A percentile compares a stretch with the other conserved stretches of the same genome.
phyloP scores from a whole-genome alignment of 2,797 vertebrate genomes.

The Acomys russatus region DNA sequence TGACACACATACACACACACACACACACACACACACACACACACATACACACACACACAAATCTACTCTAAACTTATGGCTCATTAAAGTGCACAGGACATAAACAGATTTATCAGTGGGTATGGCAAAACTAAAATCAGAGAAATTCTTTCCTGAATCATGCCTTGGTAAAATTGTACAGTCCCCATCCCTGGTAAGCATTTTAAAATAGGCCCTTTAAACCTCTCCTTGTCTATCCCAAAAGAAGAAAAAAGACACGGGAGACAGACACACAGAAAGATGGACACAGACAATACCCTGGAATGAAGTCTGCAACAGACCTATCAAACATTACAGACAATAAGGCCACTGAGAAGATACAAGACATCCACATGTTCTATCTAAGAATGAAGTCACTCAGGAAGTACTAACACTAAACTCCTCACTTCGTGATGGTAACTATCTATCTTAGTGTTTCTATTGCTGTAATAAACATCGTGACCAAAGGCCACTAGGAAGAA shows the following conservation, averaged over 20 bases:
- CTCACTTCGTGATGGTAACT: neutral
- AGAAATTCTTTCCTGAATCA: neutral
- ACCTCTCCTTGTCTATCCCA: neutral
- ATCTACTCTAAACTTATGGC: neutral
- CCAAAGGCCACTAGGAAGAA: neutral
- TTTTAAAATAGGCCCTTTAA: constrained; percentile 11
- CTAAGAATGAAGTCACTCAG: neutral
- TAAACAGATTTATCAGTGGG: neutral
- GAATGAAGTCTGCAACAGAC: neutral
- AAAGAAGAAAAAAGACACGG: neutral
- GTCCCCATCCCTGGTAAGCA: neutral
- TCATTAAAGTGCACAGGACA: neutral
- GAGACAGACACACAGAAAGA: neutral
- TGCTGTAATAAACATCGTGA: neutral
- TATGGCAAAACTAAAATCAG: neutral
- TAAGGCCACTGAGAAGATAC: neutral
- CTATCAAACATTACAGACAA: neutral
- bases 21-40: neutral
- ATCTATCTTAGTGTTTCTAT: neutral
- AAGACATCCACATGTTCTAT: neutral
- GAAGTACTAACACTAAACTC: neutral
- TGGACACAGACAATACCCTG: neutral
- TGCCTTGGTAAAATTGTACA: neutral
- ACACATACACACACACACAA: neutral
- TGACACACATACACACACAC: neutral